Evolutionary conservation across 2,797 vertebrate species (phyloP), one percentile per base, ranked within the genome.

Genomic region (Lophius americanus): DNA sequence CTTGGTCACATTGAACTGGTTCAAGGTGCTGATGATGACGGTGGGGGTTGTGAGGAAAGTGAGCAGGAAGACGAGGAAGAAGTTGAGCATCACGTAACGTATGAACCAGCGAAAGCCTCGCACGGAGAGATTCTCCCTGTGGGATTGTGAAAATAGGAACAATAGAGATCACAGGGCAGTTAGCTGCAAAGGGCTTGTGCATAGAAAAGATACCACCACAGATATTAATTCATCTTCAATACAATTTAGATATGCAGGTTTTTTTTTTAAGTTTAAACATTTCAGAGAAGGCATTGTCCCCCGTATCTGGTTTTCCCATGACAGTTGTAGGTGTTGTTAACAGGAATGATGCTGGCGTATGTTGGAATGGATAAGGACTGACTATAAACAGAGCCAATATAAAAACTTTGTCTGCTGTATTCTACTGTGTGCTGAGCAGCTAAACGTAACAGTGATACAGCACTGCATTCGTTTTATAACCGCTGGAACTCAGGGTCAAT

Each of bases 11-110:
- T 97, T 96, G 91, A 98, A 96, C 90, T 95, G 96, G 91, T 99
- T 96, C 7, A 99, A 95, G 76, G 95, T 98, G 81, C 76, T 94
- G 75, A 99, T 95, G 65, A 99, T 95, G 86, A 99, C 97, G 58
- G 96, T 92, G 52, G 98, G 98, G 3, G 98, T 99, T 1, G 98
- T 99, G 85, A 99, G 93, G 89, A 99, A 98, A 85, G 97, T 97
- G 23, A 99, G 94, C 64, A 95, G 91, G 79, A 97, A 4, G 71
- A 96, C 96, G 64, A 99, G 94, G 0, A 88, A 60, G 23, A 95
- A 60, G 91, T 99, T 99, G 80, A 99, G 90, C 56, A 89, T 74
- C 55, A 95, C 33, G 66, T 91, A 95, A 55, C 96, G 94, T 3
- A 92, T 38, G 93, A 93, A 95, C 98, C 98, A 99, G 23, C 33